Conservation (phyloP, 35 echinoderm and acorn worm genomes). For the Heliocidaris tuberculata region DNA sequence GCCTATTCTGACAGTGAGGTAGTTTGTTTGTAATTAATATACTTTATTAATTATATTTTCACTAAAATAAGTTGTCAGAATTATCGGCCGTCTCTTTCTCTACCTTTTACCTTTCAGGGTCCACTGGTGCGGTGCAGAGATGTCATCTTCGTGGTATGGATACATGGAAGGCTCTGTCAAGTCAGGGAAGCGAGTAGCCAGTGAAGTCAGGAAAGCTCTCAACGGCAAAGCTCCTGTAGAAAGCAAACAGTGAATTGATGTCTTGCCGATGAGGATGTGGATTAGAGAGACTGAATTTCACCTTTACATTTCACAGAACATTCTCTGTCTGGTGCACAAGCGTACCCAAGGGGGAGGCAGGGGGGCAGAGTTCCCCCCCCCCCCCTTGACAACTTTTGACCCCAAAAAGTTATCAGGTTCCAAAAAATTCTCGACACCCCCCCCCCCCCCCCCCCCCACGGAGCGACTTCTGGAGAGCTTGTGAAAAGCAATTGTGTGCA, state of each 20-base stretch:
- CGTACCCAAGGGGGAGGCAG: too few species aligned
- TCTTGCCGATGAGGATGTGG: neutral
- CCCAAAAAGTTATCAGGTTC: too few species aligned
- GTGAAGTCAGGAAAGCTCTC: neutral
- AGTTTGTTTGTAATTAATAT: neutral
- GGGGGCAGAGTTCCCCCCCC: too few species aligned
- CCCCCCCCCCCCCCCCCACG: too few species aligned
- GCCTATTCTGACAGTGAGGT: neutral
- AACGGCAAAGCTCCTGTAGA: neutral
- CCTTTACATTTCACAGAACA: too few species aligned
- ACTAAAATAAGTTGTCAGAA: neutral
- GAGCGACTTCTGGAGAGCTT: too few species aligned
- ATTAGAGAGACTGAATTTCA: neutral
- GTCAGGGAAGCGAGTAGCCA: constrained; percentile 14
- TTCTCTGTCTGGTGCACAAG: too few species aligned
- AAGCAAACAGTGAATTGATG: neutral
- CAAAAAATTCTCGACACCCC: too few species aligned
- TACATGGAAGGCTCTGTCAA: constrained; percentile 40
- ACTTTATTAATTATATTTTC: neutral
- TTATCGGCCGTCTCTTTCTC: too few species aligned
- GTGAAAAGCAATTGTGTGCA: too few species aligned
- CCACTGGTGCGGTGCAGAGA: constrained; percentile 9
- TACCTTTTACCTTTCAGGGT: neutral
- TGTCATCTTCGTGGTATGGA: constrained; percentile 12
- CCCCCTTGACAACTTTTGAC: too few species aligned